Base-by-base conservation (phyloP, 2,797 vertebrate genomes). In the Cheirogaleus major region DNA sequence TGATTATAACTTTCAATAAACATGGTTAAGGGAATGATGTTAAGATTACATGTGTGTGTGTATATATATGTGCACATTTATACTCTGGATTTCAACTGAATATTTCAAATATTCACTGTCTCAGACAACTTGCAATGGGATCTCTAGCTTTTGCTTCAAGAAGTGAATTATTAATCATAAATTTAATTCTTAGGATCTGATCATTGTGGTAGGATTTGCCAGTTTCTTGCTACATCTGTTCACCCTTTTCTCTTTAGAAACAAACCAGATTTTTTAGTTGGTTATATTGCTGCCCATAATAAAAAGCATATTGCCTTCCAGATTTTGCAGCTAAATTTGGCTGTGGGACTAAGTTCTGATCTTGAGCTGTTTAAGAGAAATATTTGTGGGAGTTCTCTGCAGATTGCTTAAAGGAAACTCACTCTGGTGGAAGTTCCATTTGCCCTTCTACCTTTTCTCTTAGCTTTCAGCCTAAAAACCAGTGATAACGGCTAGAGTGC, bases 321-420 rank as follows among this genome's bases (percentile, higher is more conserved):
- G 70, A 70, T 73, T 89, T 93, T 89, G 38, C 4, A 83, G 13
- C 43, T 95, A 70, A 65, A 18, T 63, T 48, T 90, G 35, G 4
- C 23, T 50, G 41, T n/a, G 14, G 15, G 59, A 92, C 63, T 96
- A 84, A 89, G 32, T 65, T 94, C 30, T 89, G 15, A 27, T 55
- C 76, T 92, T 92, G 43, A 84, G 32, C 17, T 88, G 30, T 57
- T 91, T 63, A 55, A 43, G 48, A 83, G 5, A 89, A 95, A 78
- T 94, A 86, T 86, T 86, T 93, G 35, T 69, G 86, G 5, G 2
- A 96, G 20, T 96, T 82, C 45, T 89, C 20, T 89, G 35, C 79
- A 88, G 50, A 89, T 25, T 35, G 52, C 30, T 89, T 87, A 89
- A 89, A 76, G 57, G 85, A 91, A 83, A 90, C 35, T 41, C 50